Evolutionary conservation across 2,888 invertebrate genomes (phyloP).

Genomic region (Osmoderma eremita): DNA sequence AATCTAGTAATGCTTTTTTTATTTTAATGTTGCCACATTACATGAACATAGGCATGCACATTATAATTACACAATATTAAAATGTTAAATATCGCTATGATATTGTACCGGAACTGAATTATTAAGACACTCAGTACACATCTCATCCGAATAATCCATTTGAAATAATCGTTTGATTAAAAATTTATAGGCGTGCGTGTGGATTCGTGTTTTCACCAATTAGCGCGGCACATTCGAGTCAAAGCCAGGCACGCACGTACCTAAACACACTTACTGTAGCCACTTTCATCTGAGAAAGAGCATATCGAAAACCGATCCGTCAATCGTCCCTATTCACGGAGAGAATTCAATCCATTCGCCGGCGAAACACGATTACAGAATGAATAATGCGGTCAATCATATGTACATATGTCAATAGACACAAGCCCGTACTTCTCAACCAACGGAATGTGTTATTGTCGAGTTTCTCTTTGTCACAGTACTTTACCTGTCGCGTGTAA

Average conservation of each 20-base stretch:
- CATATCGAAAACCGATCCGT: constrained; percentile 13
- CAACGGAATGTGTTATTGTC: constrained; percentile 24
- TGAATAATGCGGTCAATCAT: constrained; percentile 31
- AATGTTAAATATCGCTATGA: too few relatives aligned
- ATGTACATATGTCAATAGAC: background rate
- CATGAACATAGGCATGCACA: too few relatives aligned
- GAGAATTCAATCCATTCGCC: constrained; percentile 12
- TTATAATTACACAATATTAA: too few relatives aligned
- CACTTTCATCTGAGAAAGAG: background rate
- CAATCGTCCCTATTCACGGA: constrained; percentile 11
- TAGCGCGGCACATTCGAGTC: background rate
- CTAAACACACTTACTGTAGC: background rate
- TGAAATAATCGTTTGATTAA: too few relatives aligned
- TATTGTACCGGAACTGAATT: too few relatives aligned
- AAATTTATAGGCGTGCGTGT: too few relatives aligned
- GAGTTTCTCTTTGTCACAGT: constrained; percentile 28
- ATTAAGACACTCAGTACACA: too few relatives aligned
- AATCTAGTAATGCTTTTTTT: too few relatives aligned
- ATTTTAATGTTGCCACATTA: too few relatives aligned
- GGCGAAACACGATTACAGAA: background rate
- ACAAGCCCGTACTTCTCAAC: background rate
- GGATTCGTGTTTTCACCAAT: constrained; percentile 12
- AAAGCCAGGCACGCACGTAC: too few relatives aligned
- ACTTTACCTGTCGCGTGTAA: constrained; percentile 18
- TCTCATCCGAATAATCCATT: too few relatives aligned